A percentile compares a stretch with the other conserved stretches of the same genome.
These are phyloP conservation scores for Shinisaurus crocodilurus DNA, from an alignment of 2,113 vertebrate genomes.

Conservation along the genomic window DNA sequence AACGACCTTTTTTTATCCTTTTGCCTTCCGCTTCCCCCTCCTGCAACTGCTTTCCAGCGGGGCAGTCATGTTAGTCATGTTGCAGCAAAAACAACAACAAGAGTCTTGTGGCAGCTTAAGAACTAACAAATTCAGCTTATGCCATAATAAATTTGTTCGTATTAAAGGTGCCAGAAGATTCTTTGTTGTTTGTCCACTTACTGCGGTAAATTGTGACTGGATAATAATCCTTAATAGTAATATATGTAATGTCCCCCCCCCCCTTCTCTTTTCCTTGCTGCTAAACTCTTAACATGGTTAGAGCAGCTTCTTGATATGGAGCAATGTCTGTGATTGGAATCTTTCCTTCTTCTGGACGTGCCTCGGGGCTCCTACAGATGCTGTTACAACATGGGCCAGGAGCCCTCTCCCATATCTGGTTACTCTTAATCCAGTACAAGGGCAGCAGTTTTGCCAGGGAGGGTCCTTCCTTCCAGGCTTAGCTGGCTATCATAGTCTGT, in stretches of 20 bases:
- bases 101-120: too few relatives aligned
- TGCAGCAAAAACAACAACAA: too few relatives aligned
- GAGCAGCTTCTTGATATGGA: neutral
- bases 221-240: neutral
- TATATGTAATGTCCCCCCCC: neutral
- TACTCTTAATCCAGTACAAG: neutral
- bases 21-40: slow-evolving; percentile 5
- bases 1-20: slow-evolving; percentile 62
- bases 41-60: too few relatives aligned
- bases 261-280: neutral
- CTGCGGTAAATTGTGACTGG: slow-evolving; percentile 26
- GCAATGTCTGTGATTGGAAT: neutral
- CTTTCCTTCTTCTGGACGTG: neutral
- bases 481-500: neutral
- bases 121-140: too few relatives aligned
- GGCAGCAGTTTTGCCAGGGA: neutral
- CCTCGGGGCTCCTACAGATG: neutral
- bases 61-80: too few relatives aligned
- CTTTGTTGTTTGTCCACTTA: too few relatives aligned
- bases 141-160: too few relatives aligned
- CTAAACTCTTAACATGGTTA: neutral
- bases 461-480: neutral
- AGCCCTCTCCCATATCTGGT: too few relatives aligned
- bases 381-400: neutral
- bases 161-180: too few relatives aligned